A percentile compares a stretch with the other conserved stretches of the same genome.
Evolutionary conservation across 2,888 invertebrate genomes (phyloP).

Genomic region (Caenorhabditis afra): DNA sequence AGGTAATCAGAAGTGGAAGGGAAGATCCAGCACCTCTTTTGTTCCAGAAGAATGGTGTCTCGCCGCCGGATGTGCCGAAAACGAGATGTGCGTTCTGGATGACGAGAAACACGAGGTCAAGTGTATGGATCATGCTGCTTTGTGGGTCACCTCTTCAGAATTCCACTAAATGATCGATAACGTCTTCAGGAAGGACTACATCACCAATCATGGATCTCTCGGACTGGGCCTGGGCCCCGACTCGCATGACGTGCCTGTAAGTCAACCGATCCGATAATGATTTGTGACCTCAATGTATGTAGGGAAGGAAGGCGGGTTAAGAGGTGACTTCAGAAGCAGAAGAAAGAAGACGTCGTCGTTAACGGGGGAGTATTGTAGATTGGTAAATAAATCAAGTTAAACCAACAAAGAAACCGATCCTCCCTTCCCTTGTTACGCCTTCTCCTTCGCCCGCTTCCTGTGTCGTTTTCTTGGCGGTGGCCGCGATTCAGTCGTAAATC

Average conservation of each 20-base stretch:
- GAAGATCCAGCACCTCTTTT: too few relatives aligned
- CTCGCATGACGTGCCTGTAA: too few relatives aligned
- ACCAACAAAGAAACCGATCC: slow-evolving; percentile 11
- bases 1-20: slow-evolving; percentile 21
- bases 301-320: too few relatives aligned
- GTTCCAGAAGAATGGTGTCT: slow-evolving; percentile 63
- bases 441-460: neutral
- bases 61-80: slow-evolving; percentile 51
- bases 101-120: slow-evolving; percentile 50
- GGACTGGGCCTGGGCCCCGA: too few relatives aligned
- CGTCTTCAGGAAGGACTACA: slow-evolving; percentile 46
- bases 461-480: slow-evolving; percentile 10
- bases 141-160: slow-evolving; percentile 36
- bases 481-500: slow-evolving; percentile 25
- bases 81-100: slow-evolving; percentile 66
- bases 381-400: slow-evolving; percentile 15
- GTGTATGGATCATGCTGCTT: slow-evolving; percentile 59
- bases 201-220: slow-evolving; percentile 34
- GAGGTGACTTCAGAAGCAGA: too few relatives aligned
- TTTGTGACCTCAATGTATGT: too few relatives aligned
- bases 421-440: neutral
- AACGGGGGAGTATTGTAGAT: neutral
- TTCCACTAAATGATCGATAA: neutral
- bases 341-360: neutral
- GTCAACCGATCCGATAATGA: too few relatives aligned